Conservation (phyloP, 2,797 vertebrate genomes). For the Pseudotriccus pelzelni region DNA sequence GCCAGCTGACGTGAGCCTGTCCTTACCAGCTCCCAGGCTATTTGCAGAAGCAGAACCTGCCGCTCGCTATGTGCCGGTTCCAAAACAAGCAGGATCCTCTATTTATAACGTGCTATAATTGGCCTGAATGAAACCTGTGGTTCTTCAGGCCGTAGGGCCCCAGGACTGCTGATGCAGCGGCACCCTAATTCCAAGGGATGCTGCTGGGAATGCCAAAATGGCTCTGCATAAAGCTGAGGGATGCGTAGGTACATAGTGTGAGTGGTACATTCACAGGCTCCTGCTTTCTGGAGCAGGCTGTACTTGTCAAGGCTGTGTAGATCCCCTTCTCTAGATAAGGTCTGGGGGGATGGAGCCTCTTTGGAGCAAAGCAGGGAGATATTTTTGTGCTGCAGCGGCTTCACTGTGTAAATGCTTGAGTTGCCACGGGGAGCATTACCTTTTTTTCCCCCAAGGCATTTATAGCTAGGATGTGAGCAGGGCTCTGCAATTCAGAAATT, state of each 20-base stretch:
- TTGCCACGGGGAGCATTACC: not conserved
- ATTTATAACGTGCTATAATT: slow-evolving; percentile 36
- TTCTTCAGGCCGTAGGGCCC: not conserved
- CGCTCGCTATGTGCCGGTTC: accelerated
- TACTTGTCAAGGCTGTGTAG: not conserved
- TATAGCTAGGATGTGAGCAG: not conserved
- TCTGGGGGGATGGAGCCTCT: not conserved
- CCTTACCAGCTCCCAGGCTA: not conserved
- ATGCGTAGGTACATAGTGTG: not conserved
- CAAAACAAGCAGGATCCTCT: slow-evolving; percentile 36
- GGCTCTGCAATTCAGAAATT: not conserved
- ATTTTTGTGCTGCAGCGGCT: not conserved
- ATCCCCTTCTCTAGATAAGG: not conserved
- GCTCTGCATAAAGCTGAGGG: not conserved
- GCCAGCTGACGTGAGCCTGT: not conserved
- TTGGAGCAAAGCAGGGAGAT: not conserved
- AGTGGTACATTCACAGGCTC: not conserved
- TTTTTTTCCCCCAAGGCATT: not conserved
- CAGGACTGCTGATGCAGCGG: not conserved
- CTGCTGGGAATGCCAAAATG: not conserved
- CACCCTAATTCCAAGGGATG: not conserved
- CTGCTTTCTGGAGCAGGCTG: not conserved
- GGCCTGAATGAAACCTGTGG: not conserved
- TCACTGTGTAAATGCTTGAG: not conserved
- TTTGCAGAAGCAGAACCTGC: slow-evolving; percentile 11